These are phyloP conservation scores for Spheniscus humboldti DNA, from an alignment of 2,797 vertebrate species.

Conservation along the genomic window DNA sequence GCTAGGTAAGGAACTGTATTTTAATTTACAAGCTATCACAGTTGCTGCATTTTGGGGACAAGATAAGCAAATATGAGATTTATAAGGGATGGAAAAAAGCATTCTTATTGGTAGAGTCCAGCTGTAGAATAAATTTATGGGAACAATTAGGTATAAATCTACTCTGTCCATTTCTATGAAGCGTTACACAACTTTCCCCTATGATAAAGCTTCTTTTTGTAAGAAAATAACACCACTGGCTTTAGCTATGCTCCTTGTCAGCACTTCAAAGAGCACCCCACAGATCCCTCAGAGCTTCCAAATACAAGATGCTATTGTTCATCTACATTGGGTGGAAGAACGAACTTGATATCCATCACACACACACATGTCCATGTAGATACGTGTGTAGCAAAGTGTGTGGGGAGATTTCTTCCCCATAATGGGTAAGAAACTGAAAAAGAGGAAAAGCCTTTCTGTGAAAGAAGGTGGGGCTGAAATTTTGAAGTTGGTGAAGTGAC, in stretches of 20 bases:
- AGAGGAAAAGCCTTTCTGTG: background rate
- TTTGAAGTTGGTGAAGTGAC: background rate
- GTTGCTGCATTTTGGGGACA: background rate
- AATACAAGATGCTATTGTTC: background rate
- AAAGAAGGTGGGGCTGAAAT: background rate
- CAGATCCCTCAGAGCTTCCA: background rate
- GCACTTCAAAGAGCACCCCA: background rate
- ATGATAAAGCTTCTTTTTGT: background rate
- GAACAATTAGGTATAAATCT: background rate
- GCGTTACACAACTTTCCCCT: background rate
- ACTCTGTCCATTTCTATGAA: background rate
- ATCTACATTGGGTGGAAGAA: background rate
- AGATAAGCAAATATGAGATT: background rate
- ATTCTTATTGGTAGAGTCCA: background rate
- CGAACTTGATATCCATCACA: background rate
- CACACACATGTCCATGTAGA: background rate
- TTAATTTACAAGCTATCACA: background rate
- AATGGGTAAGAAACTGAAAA: background rate
- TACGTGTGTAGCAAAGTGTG: fast-evolving
- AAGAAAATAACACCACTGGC: background rate
- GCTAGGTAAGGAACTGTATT: background rate
- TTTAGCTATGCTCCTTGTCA: background rate
- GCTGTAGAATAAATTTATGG: background rate
- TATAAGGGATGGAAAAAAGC: background rate
- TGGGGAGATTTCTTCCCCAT: background rate